Conservation (phyloP, 2,113 vertebrate genomes). For the Micronycteris hirsuta region DNA sequence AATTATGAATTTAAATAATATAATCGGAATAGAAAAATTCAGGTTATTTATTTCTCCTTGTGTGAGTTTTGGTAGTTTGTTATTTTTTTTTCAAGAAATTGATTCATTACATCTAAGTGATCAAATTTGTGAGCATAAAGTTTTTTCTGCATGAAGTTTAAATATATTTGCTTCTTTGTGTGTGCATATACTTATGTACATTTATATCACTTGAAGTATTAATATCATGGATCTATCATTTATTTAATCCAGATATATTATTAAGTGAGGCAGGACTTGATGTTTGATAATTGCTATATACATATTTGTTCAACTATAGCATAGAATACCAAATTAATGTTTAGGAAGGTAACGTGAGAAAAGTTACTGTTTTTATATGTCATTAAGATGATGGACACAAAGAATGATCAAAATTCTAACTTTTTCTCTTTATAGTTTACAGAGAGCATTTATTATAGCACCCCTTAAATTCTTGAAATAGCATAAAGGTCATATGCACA, state of each 20-base stretch:
- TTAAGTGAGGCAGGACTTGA: background rate
- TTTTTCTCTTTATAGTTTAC: background rate
- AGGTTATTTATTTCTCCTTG: background rate
- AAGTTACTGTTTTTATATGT: background rate
- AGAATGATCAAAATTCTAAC: background rate
- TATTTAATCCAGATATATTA: background rate
- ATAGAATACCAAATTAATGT: background rate
- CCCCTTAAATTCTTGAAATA: background rate
- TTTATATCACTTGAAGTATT: background rate
- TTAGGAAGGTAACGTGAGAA: background rate
- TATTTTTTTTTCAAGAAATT: background rate
- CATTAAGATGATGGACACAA: background rate
- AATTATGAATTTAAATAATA: background rate
- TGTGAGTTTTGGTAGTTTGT: background rate
- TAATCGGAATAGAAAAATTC: background rate
- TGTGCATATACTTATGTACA: background rate
- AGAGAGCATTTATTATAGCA: slow-evolving; percentile 37
- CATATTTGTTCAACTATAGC: background rate
- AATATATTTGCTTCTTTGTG: background rate
- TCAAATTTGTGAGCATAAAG: background rate
- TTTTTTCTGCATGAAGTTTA: background rate
- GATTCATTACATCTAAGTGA: background rate
- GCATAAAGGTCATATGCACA: slow-evolving; percentile 26
- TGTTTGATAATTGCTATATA: background rate
- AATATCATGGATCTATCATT: background rate